Conservation (phyloP, 2,797 vertebrate genomes). For the Sebastes flavidus region DNA sequence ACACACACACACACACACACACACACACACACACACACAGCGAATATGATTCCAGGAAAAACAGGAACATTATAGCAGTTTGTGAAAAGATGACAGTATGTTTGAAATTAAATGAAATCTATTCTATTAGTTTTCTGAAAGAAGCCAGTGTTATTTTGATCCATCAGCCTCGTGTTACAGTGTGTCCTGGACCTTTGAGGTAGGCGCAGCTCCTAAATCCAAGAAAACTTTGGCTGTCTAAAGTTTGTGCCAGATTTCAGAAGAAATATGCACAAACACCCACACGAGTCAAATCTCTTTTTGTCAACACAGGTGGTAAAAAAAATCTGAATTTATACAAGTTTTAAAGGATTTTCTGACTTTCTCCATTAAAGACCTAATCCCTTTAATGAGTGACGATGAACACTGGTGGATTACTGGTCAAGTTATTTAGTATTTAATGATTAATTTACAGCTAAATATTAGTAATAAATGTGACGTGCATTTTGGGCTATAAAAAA, state of each 20-base stretch:
- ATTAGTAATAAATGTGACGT: neutral
- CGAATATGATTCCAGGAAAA: conserved; percentile 9
- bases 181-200: neutral
- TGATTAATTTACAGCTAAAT: neutral
- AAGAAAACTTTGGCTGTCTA: conserved; percentile 18
- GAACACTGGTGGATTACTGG: neutral
- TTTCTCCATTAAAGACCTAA: neutral
- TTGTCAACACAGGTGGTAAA: conserved; percentile 23
- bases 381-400: neutral
- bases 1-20: neutral
- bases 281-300: conserved; percentile 10
- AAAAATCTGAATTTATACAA: neutral
- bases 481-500: neutral
- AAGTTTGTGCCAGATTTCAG: conserved; percentile 27
- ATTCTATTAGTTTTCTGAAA: neutral
- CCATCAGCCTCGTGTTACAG: neutral
- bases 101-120: neutral
- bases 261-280: conserved; percentile 29
- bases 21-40: neutral
- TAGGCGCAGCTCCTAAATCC: conserved; percentile 15
- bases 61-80: neutral
- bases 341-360: neutral
- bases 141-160: conserved; percentile 3
- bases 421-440: neutral
- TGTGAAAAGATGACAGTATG: neutral